Evolutionary conservation across 2,888 invertebrate species (phyloP).

Genomic region (Dusona sp.): DNA sequence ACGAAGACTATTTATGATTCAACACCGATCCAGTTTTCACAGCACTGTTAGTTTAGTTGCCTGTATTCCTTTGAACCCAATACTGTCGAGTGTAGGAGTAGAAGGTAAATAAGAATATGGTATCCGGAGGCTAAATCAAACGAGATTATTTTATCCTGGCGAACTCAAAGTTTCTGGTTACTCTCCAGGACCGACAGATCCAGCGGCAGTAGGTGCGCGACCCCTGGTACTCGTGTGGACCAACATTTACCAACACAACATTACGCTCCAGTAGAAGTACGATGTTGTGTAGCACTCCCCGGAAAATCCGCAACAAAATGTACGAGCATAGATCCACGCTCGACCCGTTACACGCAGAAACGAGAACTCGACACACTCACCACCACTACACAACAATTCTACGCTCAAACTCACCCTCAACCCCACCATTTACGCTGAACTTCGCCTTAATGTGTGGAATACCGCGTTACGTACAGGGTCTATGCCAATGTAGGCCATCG

Average conservation of each 20-base stretch:
- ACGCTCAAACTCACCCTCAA: conserved; percentile 15
- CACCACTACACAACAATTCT: conserved; percentile 22
- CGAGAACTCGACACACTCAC: conserved; percentile 57
- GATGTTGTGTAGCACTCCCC: conserved; percentile 48
- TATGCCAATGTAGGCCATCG: conserved; percentile 13
- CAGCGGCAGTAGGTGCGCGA: conserved; percentile 9
- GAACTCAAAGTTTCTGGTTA: conserved; percentile 55
- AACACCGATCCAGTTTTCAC: not conserved
- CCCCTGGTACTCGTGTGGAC: conserved; percentile 31
- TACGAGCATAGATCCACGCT: conserved; percentile 70
- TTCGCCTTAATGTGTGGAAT: conserved; percentile 40
- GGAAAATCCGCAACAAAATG: conserved; percentile 74
- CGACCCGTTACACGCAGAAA: conserved; percentile 55
- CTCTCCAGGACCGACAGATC: conserved; percentile 20
- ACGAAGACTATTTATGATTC: not conserved
- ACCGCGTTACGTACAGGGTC: not conserved
- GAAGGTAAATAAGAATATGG: conserved; percentile 52
- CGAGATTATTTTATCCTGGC: conserved; percentile 73
- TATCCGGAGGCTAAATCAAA: conserved; percentile 75
- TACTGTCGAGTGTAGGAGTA: not conserved
- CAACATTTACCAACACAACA: conserved; percentile 42
- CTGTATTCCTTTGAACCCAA: not conserved
- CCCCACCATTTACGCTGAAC: conserved; percentile 21
- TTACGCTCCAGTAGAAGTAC: conserved; percentile 28
- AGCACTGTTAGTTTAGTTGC: not conserved